Conservation (phyloP, 2,888 invertebrate genomes). For the Atethmia centrago region DNA sequence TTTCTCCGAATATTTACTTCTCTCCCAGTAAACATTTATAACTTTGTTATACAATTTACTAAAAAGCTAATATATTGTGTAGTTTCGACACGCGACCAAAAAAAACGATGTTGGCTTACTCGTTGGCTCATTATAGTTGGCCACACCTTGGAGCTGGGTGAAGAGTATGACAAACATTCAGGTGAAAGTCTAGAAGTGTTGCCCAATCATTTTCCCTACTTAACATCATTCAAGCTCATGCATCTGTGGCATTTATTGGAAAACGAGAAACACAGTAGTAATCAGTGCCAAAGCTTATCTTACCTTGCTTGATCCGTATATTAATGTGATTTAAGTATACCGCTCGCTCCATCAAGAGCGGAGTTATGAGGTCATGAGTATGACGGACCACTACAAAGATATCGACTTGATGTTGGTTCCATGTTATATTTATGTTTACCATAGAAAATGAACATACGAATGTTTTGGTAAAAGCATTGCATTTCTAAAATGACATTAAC, state of each 20-base stretch:
- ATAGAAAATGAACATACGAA: neutral
- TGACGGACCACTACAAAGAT: neutral
- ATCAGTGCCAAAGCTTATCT: constrained; percentile 22
- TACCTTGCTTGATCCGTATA: constrained; percentile 26
- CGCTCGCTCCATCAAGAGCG: neutral
- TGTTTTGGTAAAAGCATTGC: neutral
- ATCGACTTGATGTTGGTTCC: neutral
- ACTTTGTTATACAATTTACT: constrained; percentile 27
- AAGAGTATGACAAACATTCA: constrained; percentile 46
- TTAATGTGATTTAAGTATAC: constrained; percentile 26
- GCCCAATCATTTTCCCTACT: constrained; percentile 50
- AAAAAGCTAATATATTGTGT: constrained; percentile 43
- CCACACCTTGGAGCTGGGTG: constrained; percentile 32
- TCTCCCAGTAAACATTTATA: constrained; percentile 6
- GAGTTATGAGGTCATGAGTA: constrained; percentile 17
- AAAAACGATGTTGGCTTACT: constrained; percentile 37
- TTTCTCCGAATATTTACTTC: neutral
- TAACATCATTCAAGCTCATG: constrained; percentile 43
- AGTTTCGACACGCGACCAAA: constrained; percentile 44
- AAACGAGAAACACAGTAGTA: constrained; percentile 30
- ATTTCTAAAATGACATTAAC: neutral
- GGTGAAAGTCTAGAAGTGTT: constrained; percentile 50
- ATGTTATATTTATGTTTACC: neutral
- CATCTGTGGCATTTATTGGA: constrained; percentile 18
- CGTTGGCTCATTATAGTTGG: constrained; percentile 53